Evolutionary conservation across 1,140 invertebrate genomes (phyloP), one percentile per base, ranked within the genome.

Genomic region (Metaphire vulgaris): DNA sequence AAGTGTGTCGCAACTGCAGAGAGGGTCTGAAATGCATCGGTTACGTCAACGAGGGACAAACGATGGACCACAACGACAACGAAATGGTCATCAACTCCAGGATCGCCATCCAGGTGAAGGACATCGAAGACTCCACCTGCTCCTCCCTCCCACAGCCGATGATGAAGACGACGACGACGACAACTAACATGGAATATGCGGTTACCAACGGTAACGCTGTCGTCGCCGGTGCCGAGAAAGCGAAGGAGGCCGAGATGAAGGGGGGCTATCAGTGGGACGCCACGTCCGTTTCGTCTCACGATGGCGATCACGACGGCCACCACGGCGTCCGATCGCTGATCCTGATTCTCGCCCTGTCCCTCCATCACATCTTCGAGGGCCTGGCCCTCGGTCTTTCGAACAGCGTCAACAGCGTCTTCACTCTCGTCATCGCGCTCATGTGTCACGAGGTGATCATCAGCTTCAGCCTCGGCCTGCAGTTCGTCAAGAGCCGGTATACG

Each of bases 391-490:
- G 74, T 2, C 33, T 70, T 28, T 33, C 34, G 69, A 41, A 32
- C 56, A 69, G 32, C 68, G n/a, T 33, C n/a, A 31, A 34, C 76
- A 56, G 56, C 28, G 72, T 77, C 26, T 73, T 41, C 69, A 33
- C 34, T 32, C 64, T 69, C 26, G 29, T 32, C 26, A 12, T 71
- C 30, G 67, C 74, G 1, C 33, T 72, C 32, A 28, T 76, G 67
- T 70, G 67, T 33, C 77, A 72, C 74, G 69, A 67, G 28, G 16
- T 67, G 16, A 56, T 74, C 68, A 65, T 79, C 15, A 67, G 41
- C 28, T 70, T 74, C 66, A 74, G 76, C 41, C 34, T 79, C 32
- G 78, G 78, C 2, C 41, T 79, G 30, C 76, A 79, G 31, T 41
- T 76, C n/a, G 28, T 75, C 1, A 74, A 74, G 31, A n/a, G 28